Percentiles rank a stretch among this genome's conserved stretches.
Evolutionary conservation across 2,888 invertebrate genomes (phyloP).

Genomic region (Apotomis betuletana): DNA sequence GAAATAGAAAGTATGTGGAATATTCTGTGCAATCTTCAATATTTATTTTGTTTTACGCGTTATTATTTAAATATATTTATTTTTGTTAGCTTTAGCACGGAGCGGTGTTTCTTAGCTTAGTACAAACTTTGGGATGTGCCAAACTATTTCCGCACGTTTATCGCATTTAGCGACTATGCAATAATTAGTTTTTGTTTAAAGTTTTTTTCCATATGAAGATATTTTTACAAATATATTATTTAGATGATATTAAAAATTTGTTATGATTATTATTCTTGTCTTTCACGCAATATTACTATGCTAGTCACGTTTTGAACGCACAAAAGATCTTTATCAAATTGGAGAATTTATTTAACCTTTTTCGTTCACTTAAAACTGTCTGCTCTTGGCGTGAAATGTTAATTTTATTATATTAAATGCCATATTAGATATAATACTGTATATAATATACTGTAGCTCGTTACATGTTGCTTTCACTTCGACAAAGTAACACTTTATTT

Average conservation of each 20-base stretch:
- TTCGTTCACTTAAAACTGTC: constrained; percentile 43
- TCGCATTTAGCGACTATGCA: constrained; percentile 76
- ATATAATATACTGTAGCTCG: constrained; percentile 74
- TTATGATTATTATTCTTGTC: constrained; percentile 43
- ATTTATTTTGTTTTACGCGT: constrained; percentile 68
- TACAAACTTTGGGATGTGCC: constrained; percentile 80
- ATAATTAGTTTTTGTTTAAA: constrained; percentile 65
- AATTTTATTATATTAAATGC: constrained; percentile 69
- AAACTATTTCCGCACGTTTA: constrained; percentile 74
- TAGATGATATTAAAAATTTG: constrained; percentile 35
- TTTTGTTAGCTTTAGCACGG: constrained; percentile 73
- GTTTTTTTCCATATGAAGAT: constrained; percentile 53
- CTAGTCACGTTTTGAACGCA: constrained; percentile 81
- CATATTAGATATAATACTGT: constrained; percentile 80
- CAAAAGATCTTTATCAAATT: constrained; percentile 68
- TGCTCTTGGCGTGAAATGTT: constrained; percentile 61
- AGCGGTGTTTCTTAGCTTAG: constrained; percentile 77
- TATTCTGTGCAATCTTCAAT: constrained; percentile 75
- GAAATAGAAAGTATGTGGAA: constrained; percentile 67
- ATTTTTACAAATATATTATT: constrained; percentile 41
- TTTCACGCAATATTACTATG: constrained; percentile 82
- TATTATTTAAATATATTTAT: constrained; percentile 68
- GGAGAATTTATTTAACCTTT: constrained; percentile 49
- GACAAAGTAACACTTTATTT: constrained; percentile 57
- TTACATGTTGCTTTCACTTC: constrained; percentile 72